Evolutionary conservation across 2,113 vertebrate species (phyloP), one percentile per base, ranked within the genome.

Genomic region (Saccopteryx leptura): DNA sequence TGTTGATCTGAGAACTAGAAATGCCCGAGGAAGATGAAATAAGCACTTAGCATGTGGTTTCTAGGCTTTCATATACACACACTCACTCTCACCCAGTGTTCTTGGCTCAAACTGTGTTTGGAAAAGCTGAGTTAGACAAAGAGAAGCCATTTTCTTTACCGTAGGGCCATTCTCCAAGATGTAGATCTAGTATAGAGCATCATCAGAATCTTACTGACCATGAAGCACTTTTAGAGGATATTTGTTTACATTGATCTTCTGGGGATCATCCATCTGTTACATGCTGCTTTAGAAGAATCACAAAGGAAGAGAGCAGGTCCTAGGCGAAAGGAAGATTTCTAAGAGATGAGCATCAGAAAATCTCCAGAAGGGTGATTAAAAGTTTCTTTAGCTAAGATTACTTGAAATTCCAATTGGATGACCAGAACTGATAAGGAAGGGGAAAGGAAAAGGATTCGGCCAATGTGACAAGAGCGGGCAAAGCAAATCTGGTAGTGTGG

Each of bases 101-200:
- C 46, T 31, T n/a, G 54, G 76, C 28, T 65, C 71, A 75, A 24
- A 52, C 4, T 52, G 7, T 31, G 9, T 82, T 86, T 90, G 52
- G 50, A 71, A 94, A 92, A 81, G 15, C 78, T 54, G 65, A 83
- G 52, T 80, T 74, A 68, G 48, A 46, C 66, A 69, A 91, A 92
- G 66, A 75, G 10, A 94, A 76, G 21, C 7, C 19, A 69, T 63
- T 74, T 61, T 79, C 76, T 63, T 75, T 46, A 33, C 52, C 63
- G 23, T 5, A 28, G 4, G 60, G 26, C 33, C 74, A 39, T 23
- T 90, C 39, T 91, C 52, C 50, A 81, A 60, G 24, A 84, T 52
- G 24, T 4, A 60, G 26, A 58, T 58, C 60, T 0, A 31, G 39
- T 5, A 61, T 0, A 7, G 13, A 69, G 26, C 31, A 23, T 23